Evolutionary conservation across 2,888 invertebrate species (phyloP).

Genomic region (Poecilus cupreus): DNA sequence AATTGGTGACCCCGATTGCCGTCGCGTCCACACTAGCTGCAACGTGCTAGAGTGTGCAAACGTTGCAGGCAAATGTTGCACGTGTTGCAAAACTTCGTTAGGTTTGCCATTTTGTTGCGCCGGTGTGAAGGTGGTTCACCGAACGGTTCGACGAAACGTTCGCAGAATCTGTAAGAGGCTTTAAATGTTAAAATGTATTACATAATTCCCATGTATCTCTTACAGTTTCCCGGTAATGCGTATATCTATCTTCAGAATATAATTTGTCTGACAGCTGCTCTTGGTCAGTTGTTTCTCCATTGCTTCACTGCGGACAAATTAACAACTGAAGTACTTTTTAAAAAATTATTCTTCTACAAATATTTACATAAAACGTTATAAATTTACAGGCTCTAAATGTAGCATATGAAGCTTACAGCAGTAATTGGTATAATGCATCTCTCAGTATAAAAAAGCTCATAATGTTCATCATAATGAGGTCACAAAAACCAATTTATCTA

Average conservation of each 20-base stretch:
- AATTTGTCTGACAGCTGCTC: slow-evolving; percentile 16
- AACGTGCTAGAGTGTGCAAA: too few species aligned
- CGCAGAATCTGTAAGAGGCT: too few species aligned
- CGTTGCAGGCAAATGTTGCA: too few species aligned
- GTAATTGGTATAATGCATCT: slow-evolving; percentile 64
- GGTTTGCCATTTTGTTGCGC: too few species aligned
- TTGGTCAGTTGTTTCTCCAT: slow-evolving; percentile 36
- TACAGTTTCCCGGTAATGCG: slow-evolving; percentile 30
- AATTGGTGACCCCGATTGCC: too few species aligned
- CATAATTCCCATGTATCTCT: background rate
- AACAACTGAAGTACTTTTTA: slow-evolving; percentile 1
- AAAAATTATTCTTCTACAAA: background rate
- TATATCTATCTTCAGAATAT: slow-evolving; percentile 38
- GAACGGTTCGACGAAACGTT: too few species aligned
- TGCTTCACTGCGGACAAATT: slow-evolving; percentile 43
- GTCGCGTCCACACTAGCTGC: too few species aligned
- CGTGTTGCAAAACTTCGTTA: too few species aligned
- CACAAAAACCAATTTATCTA: slow-evolving; percentile 65
- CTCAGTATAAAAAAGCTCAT: slow-evolving; percentile 64
- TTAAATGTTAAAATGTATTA: too few species aligned
- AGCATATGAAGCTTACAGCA: slow-evolving; percentile 29
- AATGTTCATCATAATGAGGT: slow-evolving; percentile 65
- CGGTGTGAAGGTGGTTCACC: too few species aligned
- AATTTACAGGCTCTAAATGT: slow-evolving; percentile 8
- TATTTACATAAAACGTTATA: background rate